Conservation (phyloP, 2,888 invertebrate genomes). For the Siphonodentalium dalli region DNA sequence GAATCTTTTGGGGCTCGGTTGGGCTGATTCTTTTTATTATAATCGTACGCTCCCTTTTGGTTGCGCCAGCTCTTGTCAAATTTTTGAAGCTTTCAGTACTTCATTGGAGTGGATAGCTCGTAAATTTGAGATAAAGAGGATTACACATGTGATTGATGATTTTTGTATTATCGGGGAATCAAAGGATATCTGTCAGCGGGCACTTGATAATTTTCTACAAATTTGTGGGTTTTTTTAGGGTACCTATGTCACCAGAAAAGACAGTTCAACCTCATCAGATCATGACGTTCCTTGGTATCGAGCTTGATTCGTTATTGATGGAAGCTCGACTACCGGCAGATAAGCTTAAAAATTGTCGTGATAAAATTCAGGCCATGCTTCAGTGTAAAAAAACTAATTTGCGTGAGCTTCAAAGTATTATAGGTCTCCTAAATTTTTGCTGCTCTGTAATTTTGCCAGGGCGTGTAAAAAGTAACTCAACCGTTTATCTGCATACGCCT, state of each 20-base stretch:
- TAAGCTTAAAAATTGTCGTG: too few species aligned
- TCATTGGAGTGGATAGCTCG: conserved; percentile 4
- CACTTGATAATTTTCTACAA: conserved; percentile 1
- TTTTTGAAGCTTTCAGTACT: not conserved
- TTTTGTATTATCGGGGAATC: not conserved
- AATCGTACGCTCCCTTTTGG: conserved; percentile 9
- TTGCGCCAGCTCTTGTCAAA: not conserved
- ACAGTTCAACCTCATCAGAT: not conserved
- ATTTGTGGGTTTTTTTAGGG: not conserved
- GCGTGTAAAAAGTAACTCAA: too few species aligned
- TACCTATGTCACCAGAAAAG: conserved; percentile 4
- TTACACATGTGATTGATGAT: conserved; percentile 1
- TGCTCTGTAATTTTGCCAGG: too few species aligned
- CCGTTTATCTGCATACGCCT: too few species aligned
- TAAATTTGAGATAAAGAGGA: not conserved
- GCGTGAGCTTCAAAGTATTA: too few species aligned
- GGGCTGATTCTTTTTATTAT: not conserved
- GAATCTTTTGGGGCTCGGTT: conserved; percentile 3
- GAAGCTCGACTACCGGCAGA: conserved; percentile 1
- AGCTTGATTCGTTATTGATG: conserved; percentile 1
- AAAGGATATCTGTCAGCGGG: not conserved
- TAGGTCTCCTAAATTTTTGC: too few species aligned
- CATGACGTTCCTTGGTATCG: conserved; percentile 1
- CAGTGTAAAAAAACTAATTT: too few species aligned
- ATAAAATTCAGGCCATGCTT: too few species aligned